These are phyloP conservation scores for Eurytoma californica DNA, from an alignment of 2,888 invertebrate species.

Conservation along the genomic window DNA sequence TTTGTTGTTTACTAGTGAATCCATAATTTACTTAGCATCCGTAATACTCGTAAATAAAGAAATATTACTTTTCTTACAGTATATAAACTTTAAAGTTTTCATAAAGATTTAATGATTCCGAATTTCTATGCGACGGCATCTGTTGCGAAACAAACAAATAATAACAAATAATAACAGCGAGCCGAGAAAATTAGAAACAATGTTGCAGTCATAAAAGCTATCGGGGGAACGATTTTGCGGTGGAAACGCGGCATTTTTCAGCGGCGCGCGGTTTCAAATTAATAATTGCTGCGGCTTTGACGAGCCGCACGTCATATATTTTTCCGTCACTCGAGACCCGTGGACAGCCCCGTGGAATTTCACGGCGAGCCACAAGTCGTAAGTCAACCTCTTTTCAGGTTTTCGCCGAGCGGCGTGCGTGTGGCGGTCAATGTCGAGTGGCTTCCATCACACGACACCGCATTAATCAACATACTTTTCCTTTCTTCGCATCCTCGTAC, in stretches of 20 bases:
- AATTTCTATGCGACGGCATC: too few relatives aligned
- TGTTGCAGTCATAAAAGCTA: neutral
- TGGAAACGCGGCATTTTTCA: neutral
- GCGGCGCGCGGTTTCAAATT: neutral
- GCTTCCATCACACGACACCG: conserved; percentile 59
- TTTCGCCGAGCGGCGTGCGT: conserved; percentile 54
- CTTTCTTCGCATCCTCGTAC: conserved; percentile 14
- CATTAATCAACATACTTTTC: conserved; percentile 63
- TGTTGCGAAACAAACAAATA: too few relatives aligned
- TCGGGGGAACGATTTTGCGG: conserved; percentile 9
- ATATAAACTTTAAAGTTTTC: too few relatives aligned
- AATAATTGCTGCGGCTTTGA: conserved; percentile 34
- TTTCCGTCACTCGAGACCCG: conserved; percentile 40
- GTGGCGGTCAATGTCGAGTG: conserved; percentile 57
- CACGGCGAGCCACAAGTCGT: conserved; percentile 59
- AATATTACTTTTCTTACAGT: too few relatives aligned
- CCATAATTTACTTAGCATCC: too few relatives aligned
- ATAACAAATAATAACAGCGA: neutral
- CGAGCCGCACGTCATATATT: conserved; percentile 20
- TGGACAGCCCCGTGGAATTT: conserved; percentile 58
- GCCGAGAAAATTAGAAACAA: neutral
- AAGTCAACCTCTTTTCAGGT: conserved; percentile 59
- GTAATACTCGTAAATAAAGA: too few relatives aligned
- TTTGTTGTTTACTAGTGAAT: too few relatives aligned
- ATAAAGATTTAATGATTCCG: too few relatives aligned